Evolutionary conservation across 2,888 invertebrate species (phyloP), one percentile per base, ranked within the genome.

Genomic region (Drosophila dives): DNA sequence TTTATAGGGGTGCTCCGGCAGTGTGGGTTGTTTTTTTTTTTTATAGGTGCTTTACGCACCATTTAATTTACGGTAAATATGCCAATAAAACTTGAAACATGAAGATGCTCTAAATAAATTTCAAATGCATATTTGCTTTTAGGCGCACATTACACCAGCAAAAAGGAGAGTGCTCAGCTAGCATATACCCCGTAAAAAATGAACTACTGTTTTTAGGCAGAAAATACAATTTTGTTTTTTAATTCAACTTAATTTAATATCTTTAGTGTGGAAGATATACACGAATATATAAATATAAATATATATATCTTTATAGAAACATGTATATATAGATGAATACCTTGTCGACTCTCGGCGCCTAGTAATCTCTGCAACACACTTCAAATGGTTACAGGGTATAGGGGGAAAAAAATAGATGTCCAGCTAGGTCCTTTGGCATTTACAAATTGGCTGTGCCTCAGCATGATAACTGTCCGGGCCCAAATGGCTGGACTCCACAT

Each of bases 51-150:
- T 83, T 89, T 54, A 76, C 79, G 83, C 88, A 77, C 88, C 89
- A 89, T 89, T 89, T 81, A 81, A 82, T 82, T 89, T 84, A 77
- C 81, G 82, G 76, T 85, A 86, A 89, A 86, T 87, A 84, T 89
- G 82, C 85, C 89, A 87, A 89, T 84, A 82, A 87, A 87, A 85
- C 87, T 81, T 79, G 72, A 72, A 87, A 82, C 87, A 83, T 58
- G 75, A 81, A 70, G 84, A 77, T 64, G 74, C 63, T 73, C 75
- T 69, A 62, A 73, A 68, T 68, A 71, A 83, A 66, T 75, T 73
- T 40, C 20, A 78, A 72, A 83, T 77, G 79, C 81, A 86, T 83
- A 76, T 81, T 86, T 89, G 79, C 72, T 72, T 64, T 76, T 63
- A 68, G 64, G 54, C 60, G 26, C 34, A 54, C 45, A 59, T 29